phyloP scores from a whole-genome alignment of 2,113 vertebrate species.

The Pomatorhinus ruficollis region DNA sequence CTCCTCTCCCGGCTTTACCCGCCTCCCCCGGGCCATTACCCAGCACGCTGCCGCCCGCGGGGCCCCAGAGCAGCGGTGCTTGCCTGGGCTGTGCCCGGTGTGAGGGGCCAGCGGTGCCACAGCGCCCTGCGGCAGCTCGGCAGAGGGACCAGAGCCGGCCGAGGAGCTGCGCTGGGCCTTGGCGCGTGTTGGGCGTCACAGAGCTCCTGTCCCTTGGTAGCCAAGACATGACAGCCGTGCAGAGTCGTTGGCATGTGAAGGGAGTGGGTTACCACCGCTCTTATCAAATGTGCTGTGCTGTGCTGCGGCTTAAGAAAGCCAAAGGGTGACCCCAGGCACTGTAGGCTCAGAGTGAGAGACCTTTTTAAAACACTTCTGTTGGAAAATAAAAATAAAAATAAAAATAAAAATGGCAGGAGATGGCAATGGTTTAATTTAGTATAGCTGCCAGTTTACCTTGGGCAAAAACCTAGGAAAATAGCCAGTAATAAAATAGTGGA shows the following conservation, averaged over 20 bases:
- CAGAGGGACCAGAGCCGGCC: not conserved
- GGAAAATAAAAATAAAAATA: not conserved
- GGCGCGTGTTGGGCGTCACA: fast-evolving
- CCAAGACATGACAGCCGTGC: fast-evolving
- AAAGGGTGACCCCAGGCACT: not conserved
- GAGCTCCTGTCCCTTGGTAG: not conserved
- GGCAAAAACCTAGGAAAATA: not conserved
- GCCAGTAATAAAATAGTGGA: slow-evolving; percentile 8
- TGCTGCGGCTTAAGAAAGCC: not conserved
- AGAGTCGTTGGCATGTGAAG: not conserved
- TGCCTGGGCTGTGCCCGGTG: fast-evolving
- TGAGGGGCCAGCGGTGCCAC: fast-evolving
- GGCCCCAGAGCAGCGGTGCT: not conserved
- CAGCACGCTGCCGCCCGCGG: not conserved
- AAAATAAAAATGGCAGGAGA: not conserved
- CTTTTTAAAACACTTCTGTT: not conserved
- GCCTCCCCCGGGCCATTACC: fast-evolving
- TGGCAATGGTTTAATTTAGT: not conserved
- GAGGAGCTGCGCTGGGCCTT: not conserved
- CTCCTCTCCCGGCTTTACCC: not conserved
- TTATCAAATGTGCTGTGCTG: fast-evolving
- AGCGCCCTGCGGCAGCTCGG: not conserved
- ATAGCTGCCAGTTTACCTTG: not conserved
- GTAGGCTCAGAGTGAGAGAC: fast-evolving
- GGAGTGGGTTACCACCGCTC: not conserved